phyloP scores from a whole-genome alignment of 2,797 vertebrate genomes.

The Forpus xanthops region DNA sequence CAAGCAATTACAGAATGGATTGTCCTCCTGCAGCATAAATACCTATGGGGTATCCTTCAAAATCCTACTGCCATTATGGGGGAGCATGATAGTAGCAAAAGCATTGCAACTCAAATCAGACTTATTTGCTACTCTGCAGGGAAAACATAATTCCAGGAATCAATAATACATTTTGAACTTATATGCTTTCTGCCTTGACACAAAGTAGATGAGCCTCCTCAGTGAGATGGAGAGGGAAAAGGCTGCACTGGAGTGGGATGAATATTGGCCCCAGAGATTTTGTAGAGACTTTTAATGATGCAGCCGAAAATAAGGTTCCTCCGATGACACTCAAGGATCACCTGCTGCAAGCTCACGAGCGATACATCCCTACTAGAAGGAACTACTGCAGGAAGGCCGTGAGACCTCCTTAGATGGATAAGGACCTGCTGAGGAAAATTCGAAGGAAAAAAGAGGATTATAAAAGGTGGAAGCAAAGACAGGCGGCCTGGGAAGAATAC shows the following conservation, averaged over 20 bases:
- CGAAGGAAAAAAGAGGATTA: too few relatives aligned
- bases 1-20: background rate
- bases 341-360: too few relatives aligned
- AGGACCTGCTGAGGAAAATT: too few relatives aligned
- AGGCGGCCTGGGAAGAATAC: too few relatives aligned
- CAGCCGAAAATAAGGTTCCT: background rate
- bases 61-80: background rate
- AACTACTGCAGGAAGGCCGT: too few relatives aligned
- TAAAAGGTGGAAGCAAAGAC: too few relatives aligned
- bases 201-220: fast-evolving
- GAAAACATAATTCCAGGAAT: background rate
- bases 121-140: background rate
- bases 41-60: background rate
- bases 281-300: background rate
- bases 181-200: background rate
- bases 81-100: background rate
- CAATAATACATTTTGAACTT: background rate
- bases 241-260: background rate
- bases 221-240: background rate
- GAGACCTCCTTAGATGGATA: too few relatives aligned
- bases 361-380: too few relatives aligned
- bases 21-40: background rate
- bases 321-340: too few relatives aligned
- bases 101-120: background rate
- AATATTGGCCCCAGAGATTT: background rate